Base-by-base conservation (phyloP, 2,797 vertebrate genomes). In the Takifugu rubripes region DNA sequence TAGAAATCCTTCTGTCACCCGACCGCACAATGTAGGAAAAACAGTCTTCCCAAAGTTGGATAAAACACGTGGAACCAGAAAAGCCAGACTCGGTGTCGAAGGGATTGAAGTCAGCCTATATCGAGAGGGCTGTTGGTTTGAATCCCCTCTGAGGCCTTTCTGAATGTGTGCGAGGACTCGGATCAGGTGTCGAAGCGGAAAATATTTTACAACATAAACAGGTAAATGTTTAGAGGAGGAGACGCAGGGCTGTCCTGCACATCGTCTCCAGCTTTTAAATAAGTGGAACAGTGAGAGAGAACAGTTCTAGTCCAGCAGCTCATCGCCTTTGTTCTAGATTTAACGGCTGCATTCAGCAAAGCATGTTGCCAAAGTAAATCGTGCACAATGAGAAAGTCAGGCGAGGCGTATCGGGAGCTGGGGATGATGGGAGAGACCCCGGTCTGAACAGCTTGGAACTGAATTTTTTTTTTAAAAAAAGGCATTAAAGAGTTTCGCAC, bases 271-370 rank as follows among this genome's bases (percentile, higher is more conserved):
- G 36, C 5, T 42, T 29, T 29, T 3, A 14, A 40, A 14, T 14
- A 12, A 36, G 33, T 36, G 33, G 33, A 36, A 12, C 6, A 36
- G 33, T 8, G 11, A 36, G 36, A 3, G 12, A 40, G 12, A 71
- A 51, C 49, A 29, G 53, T 46, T 59, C 44, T 21, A 55, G 52
- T 59, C 54, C 43, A 63, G 70, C 66, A 67, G 58, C 56, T 68
- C 64, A 70, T 69, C 6, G 26, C 61, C 71, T 75, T 75, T 70
- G 64, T 77, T 81, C 55, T 55, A 72, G 57, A 74, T 62, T 78
- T 72, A 74, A 84, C 64, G 69, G 74, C 69, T 84, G 60, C 56
- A 57, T 74, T 73, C 73, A 63, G 59, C 15, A 1, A 48, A 5
- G 42, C 61, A 25, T 51, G 70, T 5, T 68, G 68, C 69, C 76